Evolutionary conservation across 2,797 vertebrate species (phyloP).

Genomic region (Centropyge bicolor): DNA sequence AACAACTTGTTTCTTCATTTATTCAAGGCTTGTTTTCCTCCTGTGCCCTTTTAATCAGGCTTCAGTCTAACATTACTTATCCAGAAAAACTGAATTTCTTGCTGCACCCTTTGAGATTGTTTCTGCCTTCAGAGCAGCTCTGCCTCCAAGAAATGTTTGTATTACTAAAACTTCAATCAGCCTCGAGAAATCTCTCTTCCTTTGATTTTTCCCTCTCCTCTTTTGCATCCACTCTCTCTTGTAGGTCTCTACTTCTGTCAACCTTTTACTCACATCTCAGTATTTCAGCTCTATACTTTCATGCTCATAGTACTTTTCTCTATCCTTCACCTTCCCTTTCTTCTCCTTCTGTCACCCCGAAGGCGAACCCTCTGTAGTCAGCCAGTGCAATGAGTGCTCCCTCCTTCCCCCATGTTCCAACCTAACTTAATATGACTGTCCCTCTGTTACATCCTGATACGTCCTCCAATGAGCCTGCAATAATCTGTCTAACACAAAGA

Average conservation of each 20-base stretch:
- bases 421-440: constrained; percentile 47
- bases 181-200: constrained; percentile 19
- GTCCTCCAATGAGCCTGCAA: constrained; percentile 56
- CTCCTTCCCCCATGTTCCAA: constrained; percentile 27
- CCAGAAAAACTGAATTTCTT: constrained; percentile 2
- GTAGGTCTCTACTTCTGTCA: constrained; percentile 5
- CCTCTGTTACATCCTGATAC: constrained; percentile 45
- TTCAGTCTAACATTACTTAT: constrained; percentile 23
- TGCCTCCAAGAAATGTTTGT: constrained; percentile 52
- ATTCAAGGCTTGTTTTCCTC: constrained; percentile 24
- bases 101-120: constrained; percentile 10
- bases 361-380: constrained; percentile 24
- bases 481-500: constrained; percentile 69
- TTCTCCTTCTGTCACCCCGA: constrained; percentile 32
- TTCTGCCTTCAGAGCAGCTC: constrained; percentile 28
- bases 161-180: constrained; percentile 49
- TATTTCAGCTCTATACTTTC: background rate
- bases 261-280: constrained; percentile 2
- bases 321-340: constrained; percentile 22
- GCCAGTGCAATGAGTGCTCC: constrained; percentile 33
- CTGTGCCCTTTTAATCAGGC: constrained; percentile 33
- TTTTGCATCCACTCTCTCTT: constrained; percentile 18
- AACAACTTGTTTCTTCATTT: constrained; percentile 15
- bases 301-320: background rate
- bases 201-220: constrained; percentile 28